Conservation (phyloP, 2,888 invertebrate species). For the Drosophila merina region DNA sequence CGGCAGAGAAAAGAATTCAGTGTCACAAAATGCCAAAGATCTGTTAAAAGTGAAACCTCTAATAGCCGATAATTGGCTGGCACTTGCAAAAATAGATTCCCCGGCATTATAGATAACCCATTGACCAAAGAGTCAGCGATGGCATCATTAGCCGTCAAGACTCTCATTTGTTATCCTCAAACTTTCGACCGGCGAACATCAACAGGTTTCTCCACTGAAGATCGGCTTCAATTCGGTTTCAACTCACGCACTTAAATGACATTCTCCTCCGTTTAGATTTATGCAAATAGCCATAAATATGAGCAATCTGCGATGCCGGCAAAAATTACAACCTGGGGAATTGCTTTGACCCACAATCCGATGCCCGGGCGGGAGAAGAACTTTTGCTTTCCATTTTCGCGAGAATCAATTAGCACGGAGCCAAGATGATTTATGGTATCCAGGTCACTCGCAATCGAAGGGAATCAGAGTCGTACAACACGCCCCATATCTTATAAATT, state of each 20-base stretch:
- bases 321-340: constrained; percentile 44
- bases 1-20: constrained; percentile 7
- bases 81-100: constrained; percentile 37
- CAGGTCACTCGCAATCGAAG: constrained; percentile 22
- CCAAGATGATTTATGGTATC: constrained; percentile 61
- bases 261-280: constrained; percentile 51
- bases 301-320: constrained; percentile 36
- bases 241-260: constrained; percentile 52
- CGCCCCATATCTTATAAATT: constrained; percentile 17
- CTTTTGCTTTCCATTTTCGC: constrained; percentile 65
- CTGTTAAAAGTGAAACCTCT: constrained; percentile 66
- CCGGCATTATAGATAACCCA: constrained; percentile 27
- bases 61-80: constrained; percentile 50
- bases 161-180: constrained; percentile 57
- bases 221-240: constrained; percentile 32
- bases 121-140: constrained; percentile 20
- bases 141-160: constrained; percentile 58
- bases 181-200: constrained; percentile 51
- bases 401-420: constrained; percentile 42
- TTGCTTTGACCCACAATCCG: constrained; percentile 62
- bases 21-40: constrained; percentile 17
- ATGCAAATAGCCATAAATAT: constrained; percentile 63
- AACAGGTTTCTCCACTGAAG: constrained; percentile 38
- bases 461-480: constrained; percentile 21
- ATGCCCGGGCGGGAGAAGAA: constrained; percentile 37